Evolutionary conservation across 1,140 invertebrate genomes (phyloP).

Genomic region (Cyrtorhinus lividipennis): DNA sequence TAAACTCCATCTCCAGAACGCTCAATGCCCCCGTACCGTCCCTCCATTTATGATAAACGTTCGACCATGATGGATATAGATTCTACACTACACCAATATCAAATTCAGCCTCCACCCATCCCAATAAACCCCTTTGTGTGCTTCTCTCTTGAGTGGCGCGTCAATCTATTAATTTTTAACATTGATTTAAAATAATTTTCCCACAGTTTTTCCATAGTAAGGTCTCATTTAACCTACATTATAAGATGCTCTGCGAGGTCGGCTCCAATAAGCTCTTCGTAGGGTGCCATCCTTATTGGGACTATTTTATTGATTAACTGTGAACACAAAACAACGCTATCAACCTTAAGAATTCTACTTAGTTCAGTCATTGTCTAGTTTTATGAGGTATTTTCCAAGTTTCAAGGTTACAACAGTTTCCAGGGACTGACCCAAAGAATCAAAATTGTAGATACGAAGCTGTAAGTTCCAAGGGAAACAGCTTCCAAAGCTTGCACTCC

Average conservation of each 20-base stretch:
- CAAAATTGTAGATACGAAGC: constrained; percentile 46
- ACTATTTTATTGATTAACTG: constrained; percentile 58
- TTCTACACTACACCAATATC: too few relatives aligned
- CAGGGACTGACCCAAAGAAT: constrained; percentile 49
- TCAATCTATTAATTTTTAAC: too few relatives aligned
- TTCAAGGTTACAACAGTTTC: neutral
- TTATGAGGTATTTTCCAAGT: neutral
- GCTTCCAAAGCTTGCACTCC: constrained; percentile 61
- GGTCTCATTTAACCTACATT: constrained; percentile 9
- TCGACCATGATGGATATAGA: too few relatives aligned
- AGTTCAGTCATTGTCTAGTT: neutral
- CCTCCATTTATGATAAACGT: too few relatives aligned
- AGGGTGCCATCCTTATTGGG: constrained; percentile 65
- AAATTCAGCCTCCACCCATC: too few relatives aligned
- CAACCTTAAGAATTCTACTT: neutral
- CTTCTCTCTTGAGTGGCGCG: too few relatives aligned
- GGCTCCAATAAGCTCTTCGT: constrained; percentile 72
- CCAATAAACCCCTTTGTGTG: too few relatives aligned
- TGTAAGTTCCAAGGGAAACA: constrained; percentile 56
- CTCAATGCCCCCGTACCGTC: too few relatives aligned
- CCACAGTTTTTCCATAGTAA: too few relatives aligned
- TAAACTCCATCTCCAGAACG: too few relatives aligned
- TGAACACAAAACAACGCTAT: constrained; percentile 12
- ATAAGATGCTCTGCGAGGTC: constrained; percentile 77
- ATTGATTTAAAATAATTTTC: too few relatives aligned